These are phyloP conservation scores for Charadrius vociferus DNA, from an alignment of 2,113 vertebrate species.

Conservation along the genomic window DNA sequence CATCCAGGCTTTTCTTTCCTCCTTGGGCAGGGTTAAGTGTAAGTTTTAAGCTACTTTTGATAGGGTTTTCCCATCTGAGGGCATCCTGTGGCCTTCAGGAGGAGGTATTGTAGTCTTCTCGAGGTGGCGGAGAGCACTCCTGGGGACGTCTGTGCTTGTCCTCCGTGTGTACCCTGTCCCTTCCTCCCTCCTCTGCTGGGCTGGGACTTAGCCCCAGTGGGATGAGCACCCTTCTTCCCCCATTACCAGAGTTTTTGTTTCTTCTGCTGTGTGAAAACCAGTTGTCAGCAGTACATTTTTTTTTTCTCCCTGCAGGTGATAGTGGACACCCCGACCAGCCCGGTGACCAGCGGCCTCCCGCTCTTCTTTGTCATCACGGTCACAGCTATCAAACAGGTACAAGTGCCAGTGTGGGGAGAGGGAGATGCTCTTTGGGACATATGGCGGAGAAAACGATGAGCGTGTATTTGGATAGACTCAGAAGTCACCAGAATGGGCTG, in stretches of 20 bases:
- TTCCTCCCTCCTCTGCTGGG: not conserved
- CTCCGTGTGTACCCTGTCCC: not conserved
- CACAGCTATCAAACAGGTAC: constrained; percentile 97
- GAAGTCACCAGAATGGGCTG: not conserved
- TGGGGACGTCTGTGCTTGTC: not conserved
- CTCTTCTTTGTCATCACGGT: constrained; percentile 98
- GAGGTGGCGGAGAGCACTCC: not conserved
- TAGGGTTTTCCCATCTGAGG: not conserved
- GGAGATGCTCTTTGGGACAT: not conserved
- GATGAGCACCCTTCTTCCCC: not conserved
- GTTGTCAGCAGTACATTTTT: not conserved
- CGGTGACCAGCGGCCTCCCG: constrained; percentile 95
- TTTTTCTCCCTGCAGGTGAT: constrained; percentile 82
- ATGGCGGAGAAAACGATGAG: not conserved
- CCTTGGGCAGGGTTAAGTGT: not conserved
- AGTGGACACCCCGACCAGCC: constrained; percentile 97
- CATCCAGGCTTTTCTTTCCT: not conserved
- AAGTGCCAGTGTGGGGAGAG: not conserved
- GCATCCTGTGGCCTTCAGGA: not conserved
- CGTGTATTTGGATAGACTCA: not conserved
- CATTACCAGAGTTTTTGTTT: not conserved
- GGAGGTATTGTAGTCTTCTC: not conserved
- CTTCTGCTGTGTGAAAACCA: not conserved
- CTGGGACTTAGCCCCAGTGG: not conserved
- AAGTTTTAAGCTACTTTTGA: not conserved